A percentile compares a stretch with the other conserved stretches of the same genome.
phyloP scores from a whole-genome alignment of 1,140 invertebrate species.

The Scaptomyza montana region DNA sequence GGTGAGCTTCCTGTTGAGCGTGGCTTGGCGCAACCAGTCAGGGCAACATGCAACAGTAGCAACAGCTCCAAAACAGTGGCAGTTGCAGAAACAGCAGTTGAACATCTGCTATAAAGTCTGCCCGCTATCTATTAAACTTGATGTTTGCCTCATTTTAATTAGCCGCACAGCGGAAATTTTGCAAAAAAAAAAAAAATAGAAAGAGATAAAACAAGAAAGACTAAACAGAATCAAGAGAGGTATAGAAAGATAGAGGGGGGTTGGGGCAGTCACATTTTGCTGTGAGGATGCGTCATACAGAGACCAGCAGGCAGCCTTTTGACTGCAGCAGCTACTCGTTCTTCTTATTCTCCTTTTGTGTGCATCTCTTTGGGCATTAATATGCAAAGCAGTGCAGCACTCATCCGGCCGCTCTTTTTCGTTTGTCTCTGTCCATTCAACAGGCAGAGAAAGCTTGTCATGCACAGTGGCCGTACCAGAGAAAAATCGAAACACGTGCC shows the following conservation, averaged over 20 bases:
- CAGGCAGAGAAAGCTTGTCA: conserved; percentile 36
- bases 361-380: conserved; percentile 49
- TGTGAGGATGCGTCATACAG: not conserved
- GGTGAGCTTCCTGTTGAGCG: conserved; percentile 62
- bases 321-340: conserved; percentile 7
- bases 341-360: conserved; percentile 8
- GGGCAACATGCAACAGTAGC: conserved; percentile 14
- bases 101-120: conserved; percentile 8
- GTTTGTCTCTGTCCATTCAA: conserved; percentile 39
- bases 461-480: conserved; percentile 4
- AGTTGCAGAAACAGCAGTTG: not conserved
- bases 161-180: conserved; percentile 66
- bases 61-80: conserved; percentile 4
- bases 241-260: not conserved
- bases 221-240: not conserved
- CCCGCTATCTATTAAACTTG: conserved; percentile 34
- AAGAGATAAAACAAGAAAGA: not conserved
- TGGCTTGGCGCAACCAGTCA: not conserved
- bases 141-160: conserved; percentile 76
- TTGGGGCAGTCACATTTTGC: conserved; percentile 8
- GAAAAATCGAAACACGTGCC: conserved; percentile 61
- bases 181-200: conserved; percentile 37
- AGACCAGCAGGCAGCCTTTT: conserved; percentile 12
- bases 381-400: conserved; percentile 65
- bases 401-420: conserved; percentile 8